A percentile compares a stretch with the other conserved stretches of the same genome.
Evolutionary conservation across 2,113 vertebrate genomes (phyloP).

Genomic region (Lepus timidus): DNA sequence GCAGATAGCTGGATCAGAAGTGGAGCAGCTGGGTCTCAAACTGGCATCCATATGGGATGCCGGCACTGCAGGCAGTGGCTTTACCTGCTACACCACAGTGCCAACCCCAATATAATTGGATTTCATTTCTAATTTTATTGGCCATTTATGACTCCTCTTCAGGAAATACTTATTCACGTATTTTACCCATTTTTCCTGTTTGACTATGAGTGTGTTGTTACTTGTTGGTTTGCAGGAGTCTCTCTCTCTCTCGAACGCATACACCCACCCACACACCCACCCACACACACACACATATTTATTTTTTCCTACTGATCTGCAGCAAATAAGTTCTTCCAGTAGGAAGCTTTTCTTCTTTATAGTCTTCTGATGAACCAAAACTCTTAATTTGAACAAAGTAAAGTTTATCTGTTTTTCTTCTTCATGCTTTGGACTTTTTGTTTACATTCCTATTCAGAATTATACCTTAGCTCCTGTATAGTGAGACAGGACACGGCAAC

Average conservation of each 20-base stretch:
- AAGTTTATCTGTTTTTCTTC: not conserved
- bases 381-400: not conserved
- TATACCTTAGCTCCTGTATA: not conserved
- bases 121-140: not conserved
- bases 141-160: not conserved
- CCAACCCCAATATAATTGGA: not conserved
- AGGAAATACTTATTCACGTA: not conserved
- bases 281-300: too few relatives aligned
- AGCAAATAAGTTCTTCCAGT: not conserved
- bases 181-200: not conserved
- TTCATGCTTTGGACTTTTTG: not conserved
- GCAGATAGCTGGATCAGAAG: too few relatives aligned
- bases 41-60: too few relatives aligned
- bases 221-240: not conserved
- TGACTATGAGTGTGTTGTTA: not conserved
- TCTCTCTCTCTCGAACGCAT: not conserved
- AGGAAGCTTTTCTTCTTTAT: not conserved
- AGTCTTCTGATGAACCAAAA: conserved; percentile 8
- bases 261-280: not conserved
- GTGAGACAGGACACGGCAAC: conserved; percentile 1
- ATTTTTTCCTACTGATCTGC: not conserved
- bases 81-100: too few relatives aligned
- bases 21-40: too few relatives aligned
- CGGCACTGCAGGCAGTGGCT: too few relatives aligned
- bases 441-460: not conserved